These are phyloP conservation scores for Benthochromis sp. DNA, from an alignment of 2,113 vertebrate species.

Conservation along the genomic window DNA sequence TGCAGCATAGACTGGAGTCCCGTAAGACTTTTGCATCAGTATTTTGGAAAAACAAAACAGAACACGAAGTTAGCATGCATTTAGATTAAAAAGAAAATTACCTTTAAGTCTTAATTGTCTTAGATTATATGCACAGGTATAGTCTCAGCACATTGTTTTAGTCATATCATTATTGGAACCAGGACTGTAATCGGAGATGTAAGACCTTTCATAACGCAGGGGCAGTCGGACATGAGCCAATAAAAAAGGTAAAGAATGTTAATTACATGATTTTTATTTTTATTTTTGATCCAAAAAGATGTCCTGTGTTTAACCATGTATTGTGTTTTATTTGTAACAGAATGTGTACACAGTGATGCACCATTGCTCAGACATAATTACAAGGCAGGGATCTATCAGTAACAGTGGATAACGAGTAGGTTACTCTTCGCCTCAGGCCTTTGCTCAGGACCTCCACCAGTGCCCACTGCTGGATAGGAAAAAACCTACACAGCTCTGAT, in stretches of 20 bases:
- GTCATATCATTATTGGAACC: neutral
- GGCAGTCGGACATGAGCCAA: neutral
- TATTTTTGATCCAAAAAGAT: neutral
- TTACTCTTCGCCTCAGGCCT: conserved; percentile 6
- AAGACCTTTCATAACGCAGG: neutral
- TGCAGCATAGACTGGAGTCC: neutral
- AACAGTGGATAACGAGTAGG: conserved; percentile 39
- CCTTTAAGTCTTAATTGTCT: neutral
- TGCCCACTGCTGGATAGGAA: conserved; percentile 18
- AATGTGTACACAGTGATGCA: conserved; percentile 15
- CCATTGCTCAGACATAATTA: conserved; percentile 36
- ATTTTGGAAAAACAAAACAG: neutral
- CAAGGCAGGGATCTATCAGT: conserved; percentile 34
- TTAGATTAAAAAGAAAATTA: neutral
- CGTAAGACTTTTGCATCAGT: neutral
- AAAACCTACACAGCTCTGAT: conserved; percentile 14
- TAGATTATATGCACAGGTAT: neutral
- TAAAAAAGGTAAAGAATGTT: conserved; percentile 31
- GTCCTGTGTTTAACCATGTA: neutral
- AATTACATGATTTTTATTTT: neutral
- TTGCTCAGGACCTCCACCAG: conserved; percentile 32
- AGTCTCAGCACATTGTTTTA: neutral
- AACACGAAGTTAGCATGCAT: neutral
- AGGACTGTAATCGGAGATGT: neutral
- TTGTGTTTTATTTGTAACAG: conserved; percentile 22